Base-by-base conservation (phyloP, 2,888 invertebrate species). In the Macrophya annulata region DNA sequence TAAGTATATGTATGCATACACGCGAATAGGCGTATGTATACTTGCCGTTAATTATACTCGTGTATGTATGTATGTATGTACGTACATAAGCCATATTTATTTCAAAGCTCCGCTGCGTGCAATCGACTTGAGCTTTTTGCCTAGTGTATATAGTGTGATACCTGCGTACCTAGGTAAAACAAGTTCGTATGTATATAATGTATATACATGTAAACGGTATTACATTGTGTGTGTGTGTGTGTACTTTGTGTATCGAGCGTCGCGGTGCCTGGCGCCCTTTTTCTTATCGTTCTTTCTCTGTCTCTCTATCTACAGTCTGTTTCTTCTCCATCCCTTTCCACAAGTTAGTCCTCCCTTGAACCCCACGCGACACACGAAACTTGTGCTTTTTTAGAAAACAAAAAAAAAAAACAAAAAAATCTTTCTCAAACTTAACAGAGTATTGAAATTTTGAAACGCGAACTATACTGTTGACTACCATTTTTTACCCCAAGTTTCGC, bases 181-280 rank as follows among this genome's bases (percentile, higher is more conserved):
- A 76, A 76, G 48, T 25, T 76, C 15, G 48, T 45, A 76, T 48
- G 48, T n/a, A 21, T 31, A 31, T 31, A 31, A 31, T 31, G 31
- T 31, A 31, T 31, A 31, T 21, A 21, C 31, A 15, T 71, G 37
- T 71, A 37, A 37, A 71, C 37, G 21, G 15, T 17, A 21, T n/a
- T 17, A 62, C 12, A 55, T 2, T 55, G 55, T 68, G 25, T 68
- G 31, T 68, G 31, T 77, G 37, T 15, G 31, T 55, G 55, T 55
- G 12, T 62, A 25, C 31, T 79, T 25, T n/a, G 21, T 62, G 40
- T 79, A 79, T 79, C 79, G 79, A 79, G 79, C 79, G 79, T 79
- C 76, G 76, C 76, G 72, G 76, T 51, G 76, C 79, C 79, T 79
- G 79, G 79, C 62, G 79, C 79, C 79, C 40, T 79, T 77, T 77